phyloP scores from a whole-genome alignment of 2,797 vertebrate species.

The Pseudochaenichthys georgianus region DNA sequence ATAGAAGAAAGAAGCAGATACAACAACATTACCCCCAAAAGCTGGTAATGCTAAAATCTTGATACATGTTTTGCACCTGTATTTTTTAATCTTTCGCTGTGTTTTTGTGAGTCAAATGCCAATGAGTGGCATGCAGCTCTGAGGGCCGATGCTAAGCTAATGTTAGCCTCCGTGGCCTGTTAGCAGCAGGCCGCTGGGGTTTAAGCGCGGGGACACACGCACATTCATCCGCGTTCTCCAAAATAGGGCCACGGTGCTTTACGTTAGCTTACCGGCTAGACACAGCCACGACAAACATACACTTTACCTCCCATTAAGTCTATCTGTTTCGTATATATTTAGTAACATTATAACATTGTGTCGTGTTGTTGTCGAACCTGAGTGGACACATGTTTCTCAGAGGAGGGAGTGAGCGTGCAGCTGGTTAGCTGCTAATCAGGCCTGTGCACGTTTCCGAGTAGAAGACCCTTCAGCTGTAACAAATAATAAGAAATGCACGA shows the following conservation, averaged over 20 bases:
- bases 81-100: background rate
- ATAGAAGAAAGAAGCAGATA: slow-evolving; percentile 33
- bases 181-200: slow-evolving; percentile 71
- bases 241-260: slow-evolving; percentile 67
- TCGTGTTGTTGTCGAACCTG: rapidly evolving
- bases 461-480: background rate
- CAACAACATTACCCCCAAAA: slow-evolving; percentile 21
- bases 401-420: background rate
- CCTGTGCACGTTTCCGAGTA: slow-evolving; percentile 43
- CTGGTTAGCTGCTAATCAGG: slow-evolving; percentile 47
- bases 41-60: slow-evolving; percentile 61
- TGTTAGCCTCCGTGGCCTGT: slow-evolving; percentile 59
- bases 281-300: rapidly evolving
- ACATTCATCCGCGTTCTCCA: slow-evolving; percentile 39
- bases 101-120: background rate
- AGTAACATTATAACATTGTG: rapidly evolving
- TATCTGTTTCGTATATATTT: rapidly evolving
- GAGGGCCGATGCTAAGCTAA: slow-evolving; percentile 25
- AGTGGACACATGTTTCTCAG: background rate
- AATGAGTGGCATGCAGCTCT: slow-evolving; percentile 33
- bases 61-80: rapidly evolving
- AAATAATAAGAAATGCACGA: rapidly evolving
- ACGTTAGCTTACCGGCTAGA: background rate
- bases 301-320: rapidly evolving
- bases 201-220: slow-evolving; percentile 44